Evolutionary conservation across 1,140 invertebrate genomes (phyloP).

Genomic region (Drosophila fuyamai): DNA sequence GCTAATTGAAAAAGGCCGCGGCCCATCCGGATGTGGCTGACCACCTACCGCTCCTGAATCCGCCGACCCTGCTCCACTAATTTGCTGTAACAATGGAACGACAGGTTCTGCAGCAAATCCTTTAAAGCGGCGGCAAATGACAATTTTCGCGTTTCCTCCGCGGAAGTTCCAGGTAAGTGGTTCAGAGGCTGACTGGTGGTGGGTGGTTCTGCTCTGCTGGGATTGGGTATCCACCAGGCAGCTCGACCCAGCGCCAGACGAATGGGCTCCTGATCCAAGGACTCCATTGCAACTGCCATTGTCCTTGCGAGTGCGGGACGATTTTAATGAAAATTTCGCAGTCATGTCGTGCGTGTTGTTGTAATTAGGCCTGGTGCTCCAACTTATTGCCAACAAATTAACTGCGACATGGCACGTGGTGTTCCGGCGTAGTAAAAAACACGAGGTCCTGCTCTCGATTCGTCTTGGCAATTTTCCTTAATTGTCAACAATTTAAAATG

Average conservation of each 20-base stretch:
- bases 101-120: constrained; percentile 81
- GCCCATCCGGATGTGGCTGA: constrained; percentile 2
- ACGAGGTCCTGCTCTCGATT: constrained; percentile 51
- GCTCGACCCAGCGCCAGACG: constrained; percentile 63
- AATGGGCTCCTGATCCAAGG: constrained; percentile 51
- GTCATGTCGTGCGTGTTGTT: constrained; percentile 82
- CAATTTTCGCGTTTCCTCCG: constrained; percentile 64
- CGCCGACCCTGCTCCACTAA: constrained; percentile 74
- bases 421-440: constrained; percentile 12
- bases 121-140: constrained; percentile 75
- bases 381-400: constrained; percentile 84
- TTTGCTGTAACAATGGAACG: constrained; percentile 83
- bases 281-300: constrained; percentile 63
- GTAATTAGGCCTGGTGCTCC: constrained; percentile 79
- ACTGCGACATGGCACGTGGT: constrained; percentile 81
- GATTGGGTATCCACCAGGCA: constrained; percentile 72
- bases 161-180: constrained; percentile 24
- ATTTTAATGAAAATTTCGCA: constrained; percentile 84
- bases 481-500: constrained; percentile 83
- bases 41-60: constrained; percentile 73
- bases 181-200: background rate
- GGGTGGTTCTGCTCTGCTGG: constrained; percentile 3
- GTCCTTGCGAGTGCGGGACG: constrained; percentile 32
- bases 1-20: constrained; percentile 61
- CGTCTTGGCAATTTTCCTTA: constrained; percentile 81